Evolutionary conservation across 2,888 invertebrate genomes (phyloP), one percentile per base, ranked within the genome.

Genomic region (Acleris emargana): DNA sequence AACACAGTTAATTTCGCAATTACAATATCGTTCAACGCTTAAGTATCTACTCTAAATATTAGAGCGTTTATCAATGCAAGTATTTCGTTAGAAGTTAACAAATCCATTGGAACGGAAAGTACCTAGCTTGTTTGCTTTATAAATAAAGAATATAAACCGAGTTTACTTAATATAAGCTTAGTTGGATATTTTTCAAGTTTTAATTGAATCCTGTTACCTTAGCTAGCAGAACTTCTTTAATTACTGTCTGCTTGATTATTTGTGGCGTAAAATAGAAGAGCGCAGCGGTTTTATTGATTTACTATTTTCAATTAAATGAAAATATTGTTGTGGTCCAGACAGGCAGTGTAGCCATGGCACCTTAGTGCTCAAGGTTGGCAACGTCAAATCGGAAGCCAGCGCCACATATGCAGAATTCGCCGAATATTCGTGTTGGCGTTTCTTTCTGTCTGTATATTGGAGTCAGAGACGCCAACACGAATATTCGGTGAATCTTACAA

Each of bases 221-320:
- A 78, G 78, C 80, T 80, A 81, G 76, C 76, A 73, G 83, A 88
- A 80, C 82, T 89, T 88, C 83, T 88, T 86, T 86, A 83, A 89
- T 87, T 85, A 88, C 80, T 79, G 76, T 77, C 75, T 77, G 72
- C 59, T 69, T 70, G 67, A 67, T 72, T 18, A 42, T 25, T 17
- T 57, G 60, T 73, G 76, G 79, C 58, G 18, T 58, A 72, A 73
- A 58, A 50, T 6, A 25, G 0, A n/a, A 67, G 62, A 60, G 49
- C 1, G 16, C 1, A 42, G 73, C 73, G 76, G 67, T 71, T 68
- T 47, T 43, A n/a, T 43, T 3, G 45, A 17, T 45, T 16, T 17
- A 4, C 5, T 5, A n/a, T n/a, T 43, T 43, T 43, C n/a, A 43
- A n/a, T 32, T 9, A 11, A 11, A 32, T 32, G 6, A 1, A 32